Conservation (phyloP, 2,888 invertebrate genomes). For the Lasioglossum lativentre region DNA sequence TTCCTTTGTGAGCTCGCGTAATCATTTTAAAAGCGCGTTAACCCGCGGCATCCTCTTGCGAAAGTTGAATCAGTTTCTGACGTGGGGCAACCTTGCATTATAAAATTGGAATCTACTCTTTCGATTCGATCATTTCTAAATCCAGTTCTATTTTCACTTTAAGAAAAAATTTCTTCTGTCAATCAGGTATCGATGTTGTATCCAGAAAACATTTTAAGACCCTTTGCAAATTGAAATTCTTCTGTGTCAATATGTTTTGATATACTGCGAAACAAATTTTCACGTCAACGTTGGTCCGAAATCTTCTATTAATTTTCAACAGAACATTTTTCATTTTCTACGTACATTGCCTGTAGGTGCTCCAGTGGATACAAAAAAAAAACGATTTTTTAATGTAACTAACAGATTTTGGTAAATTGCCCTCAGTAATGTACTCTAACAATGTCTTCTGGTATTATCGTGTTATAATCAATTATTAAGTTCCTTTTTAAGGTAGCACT, state of each 20-base stretch:
- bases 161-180: neutral
- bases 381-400: no score
- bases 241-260: neutral
- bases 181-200: neutral
- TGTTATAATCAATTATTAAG: neutral
- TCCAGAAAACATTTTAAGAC: neutral
- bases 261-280: neutral
- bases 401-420: no score
- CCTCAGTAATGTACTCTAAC: no score
- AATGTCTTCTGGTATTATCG: no score
- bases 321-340: neutral
- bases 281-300: neutral
- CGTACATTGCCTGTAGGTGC: neutral
- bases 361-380: neutral
- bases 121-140: neutral
- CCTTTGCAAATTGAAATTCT: neutral
- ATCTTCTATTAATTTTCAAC: neutral
- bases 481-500: neutral
- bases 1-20: constrained; percentile 28
- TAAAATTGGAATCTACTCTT: neutral
- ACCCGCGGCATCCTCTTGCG: constrained; percentile 19
- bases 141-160: neutral
- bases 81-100: neutral
- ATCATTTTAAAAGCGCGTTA: constrained; percentile 45
- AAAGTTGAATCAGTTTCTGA: neutral